These are phyloP conservation scores for Ernsta delagoae DNA, from an alignment of 2,888 invertebrate species.

Conservation along the genomic window DNA sequence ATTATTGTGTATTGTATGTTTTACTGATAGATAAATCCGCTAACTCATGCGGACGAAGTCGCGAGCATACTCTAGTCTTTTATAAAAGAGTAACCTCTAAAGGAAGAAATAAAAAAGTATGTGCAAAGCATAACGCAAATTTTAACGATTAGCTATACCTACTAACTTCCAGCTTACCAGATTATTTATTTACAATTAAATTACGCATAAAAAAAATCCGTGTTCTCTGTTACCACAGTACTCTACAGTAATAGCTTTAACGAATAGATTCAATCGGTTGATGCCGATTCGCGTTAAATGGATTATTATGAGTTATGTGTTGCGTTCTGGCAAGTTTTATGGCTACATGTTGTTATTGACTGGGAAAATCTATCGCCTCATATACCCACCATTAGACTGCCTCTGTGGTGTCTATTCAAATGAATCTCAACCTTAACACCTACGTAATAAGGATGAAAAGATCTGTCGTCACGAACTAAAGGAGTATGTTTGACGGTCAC, in stretches of 20 bases:
- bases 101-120: too few relatives aligned
- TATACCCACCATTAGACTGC: constrained; percentile 17
- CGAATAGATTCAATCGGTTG: constrained; percentile 47
- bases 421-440: neutral
- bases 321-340: constrained; percentile 36
- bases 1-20: too few relatives aligned
- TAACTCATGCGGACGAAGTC: too few relatives aligned
- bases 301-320: constrained; percentile 47
- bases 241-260: constrained; percentile 31
- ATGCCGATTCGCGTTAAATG: constrained; percentile 49
- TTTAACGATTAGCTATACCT: too few relatives aligned
- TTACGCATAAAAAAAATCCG: too few relatives aligned
- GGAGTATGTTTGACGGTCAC: constrained; percentile 16
- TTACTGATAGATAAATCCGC: too few relatives aligned
- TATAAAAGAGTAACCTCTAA: too few relatives aligned
- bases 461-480: neutral
- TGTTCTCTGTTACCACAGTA: constrained; percentile 14
- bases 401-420: neutral
- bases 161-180: too few relatives aligned
- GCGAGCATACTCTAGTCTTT: too few relatives aligned
- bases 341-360: constrained; percentile 37
- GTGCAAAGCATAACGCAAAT: too few relatives aligned
- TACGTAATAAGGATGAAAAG: neutral
- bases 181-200: too few relatives aligned
- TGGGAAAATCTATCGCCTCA: constrained; percentile 36